Evolutionary conservation across 2,888 invertebrate genomes (phyloP).

Genomic region (Phalangium opilio): DNA sequence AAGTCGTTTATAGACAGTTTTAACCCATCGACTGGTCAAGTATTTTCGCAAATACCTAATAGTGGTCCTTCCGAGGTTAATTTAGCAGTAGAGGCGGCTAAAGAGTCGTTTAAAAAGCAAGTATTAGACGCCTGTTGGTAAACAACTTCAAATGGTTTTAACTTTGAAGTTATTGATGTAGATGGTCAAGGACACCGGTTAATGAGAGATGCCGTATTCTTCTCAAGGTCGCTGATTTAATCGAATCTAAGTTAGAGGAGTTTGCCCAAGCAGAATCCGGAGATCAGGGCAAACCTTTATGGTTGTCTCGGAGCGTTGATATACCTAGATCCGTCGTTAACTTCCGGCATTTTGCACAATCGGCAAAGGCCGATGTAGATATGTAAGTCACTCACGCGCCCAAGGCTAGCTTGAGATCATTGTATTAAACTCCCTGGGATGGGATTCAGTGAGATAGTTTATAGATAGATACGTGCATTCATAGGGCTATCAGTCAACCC

Average conservation of each 20-base stretch:
- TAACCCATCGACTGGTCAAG: slow-evolving; percentile 34
- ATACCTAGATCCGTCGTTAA: slow-evolving; percentile 40
- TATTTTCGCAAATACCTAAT: slow-evolving; percentile 35
- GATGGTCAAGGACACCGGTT: slow-evolving; percentile 35
- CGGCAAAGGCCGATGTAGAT: slow-evolving; percentile 25
- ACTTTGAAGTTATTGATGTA: slow-evolving; percentile 21
- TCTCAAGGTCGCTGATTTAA: slow-evolving; percentile 35
- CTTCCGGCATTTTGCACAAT: slow-evolving; percentile 37
- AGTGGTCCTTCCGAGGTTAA: slow-evolving; percentile 27
- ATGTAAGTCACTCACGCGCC: slow-evolving; percentile 9
- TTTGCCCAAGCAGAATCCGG: slow-evolving; percentile 37
- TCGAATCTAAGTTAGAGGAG: slow-evolving; percentile 35
- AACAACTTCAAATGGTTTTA: slow-evolving; percentile 4
- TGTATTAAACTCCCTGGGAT: no score
- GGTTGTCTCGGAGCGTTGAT: slow-evolving; percentile 34
- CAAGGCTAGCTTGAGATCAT: no score
- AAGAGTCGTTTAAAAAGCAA: slow-evolving; percentile 34
- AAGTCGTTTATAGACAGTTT: slow-evolving; percentile 30
- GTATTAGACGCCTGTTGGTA: slow-evolving; percentile 4
- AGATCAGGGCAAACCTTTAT: slow-evolving; percentile 41
- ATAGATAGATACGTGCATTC: slow-evolving; percentile 1
- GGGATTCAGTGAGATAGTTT: no score
- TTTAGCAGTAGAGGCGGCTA: slow-evolving; percentile 34
- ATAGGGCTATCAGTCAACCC: slow-evolving; percentile 20
- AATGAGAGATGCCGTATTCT: slow-evolving; percentile 32